phyloP scores from a whole-genome alignment of 37 sponge, comb jelly and placozoan species.

The Lycopodina hypogea region DNA sequence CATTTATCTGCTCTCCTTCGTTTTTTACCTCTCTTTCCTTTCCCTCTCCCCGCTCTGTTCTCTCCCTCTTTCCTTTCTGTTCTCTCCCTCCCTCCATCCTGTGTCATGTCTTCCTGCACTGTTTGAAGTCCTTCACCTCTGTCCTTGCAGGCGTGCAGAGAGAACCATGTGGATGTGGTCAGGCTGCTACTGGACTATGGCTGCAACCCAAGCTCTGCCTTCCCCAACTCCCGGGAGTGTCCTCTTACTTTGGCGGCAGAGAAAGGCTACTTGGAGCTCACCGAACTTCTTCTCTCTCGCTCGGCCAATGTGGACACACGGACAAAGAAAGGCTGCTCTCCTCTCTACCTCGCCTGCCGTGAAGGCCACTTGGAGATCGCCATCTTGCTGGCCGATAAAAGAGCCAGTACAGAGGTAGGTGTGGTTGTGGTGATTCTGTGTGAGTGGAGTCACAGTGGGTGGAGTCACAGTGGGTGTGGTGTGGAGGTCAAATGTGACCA shows the following conservation, averaged over 20 bases:
- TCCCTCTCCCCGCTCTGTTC: no score
- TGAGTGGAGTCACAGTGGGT: background rate
- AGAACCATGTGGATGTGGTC: conserved; percentile 97
- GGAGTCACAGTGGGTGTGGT: no score
- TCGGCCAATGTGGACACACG: conserved; percentile 85
- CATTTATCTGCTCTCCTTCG: no score
- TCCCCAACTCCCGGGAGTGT: conserved; percentile 92
- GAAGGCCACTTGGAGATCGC: conserved; percentile 89
- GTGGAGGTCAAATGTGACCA: no score
- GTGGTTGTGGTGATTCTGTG: background rate
- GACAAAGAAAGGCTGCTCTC: conserved; percentile 98
- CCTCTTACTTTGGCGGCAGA: conserved; percentile 96
- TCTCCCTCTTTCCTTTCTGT: no score
- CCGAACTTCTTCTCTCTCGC: conserved; percentile 77
- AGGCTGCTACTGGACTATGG: conserved; percentile 92
- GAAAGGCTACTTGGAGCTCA: conserved; percentile 83
- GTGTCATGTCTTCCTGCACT: no score
- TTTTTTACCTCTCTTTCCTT: no score
- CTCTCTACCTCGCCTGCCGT: conserved; percentile 88
- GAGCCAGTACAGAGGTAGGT: conserved; percentile 75
- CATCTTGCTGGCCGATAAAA: conserved; percentile 64
- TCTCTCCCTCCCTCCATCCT: no score
- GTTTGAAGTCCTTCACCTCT: no score
- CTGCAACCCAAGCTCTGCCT: conserved; percentile 88
- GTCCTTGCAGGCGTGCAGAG: conserved; percentile 94